Conservation (phyloP, 1,140 invertebrate species). For the Drosophila ironensis region DNA sequence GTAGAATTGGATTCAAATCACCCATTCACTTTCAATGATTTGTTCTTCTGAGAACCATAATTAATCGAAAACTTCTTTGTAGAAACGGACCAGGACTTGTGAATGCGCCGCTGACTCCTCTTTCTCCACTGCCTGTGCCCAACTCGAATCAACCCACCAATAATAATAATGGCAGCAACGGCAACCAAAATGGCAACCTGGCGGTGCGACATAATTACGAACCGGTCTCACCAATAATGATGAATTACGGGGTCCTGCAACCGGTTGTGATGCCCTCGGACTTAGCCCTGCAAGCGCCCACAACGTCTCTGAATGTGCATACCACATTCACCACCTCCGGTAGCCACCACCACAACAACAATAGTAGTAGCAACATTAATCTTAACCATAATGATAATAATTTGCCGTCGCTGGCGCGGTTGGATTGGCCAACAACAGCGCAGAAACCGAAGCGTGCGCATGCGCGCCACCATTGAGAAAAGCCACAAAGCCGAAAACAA, state of each 20-base stretch:
- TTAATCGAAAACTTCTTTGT: conserved; percentile 30
- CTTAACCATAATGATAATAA: conserved; percentile 17
- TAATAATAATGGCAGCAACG: background rate
- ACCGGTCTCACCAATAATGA: conserved; percentile 46
- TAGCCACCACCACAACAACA: background rate
- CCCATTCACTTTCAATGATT: background rate
- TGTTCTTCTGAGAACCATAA: background rate
- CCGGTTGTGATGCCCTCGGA: conserved; percentile 55
- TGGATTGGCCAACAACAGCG: conserved; percentile 44
- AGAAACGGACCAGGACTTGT: conserved; percentile 45
- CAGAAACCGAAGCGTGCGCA: conserved; percentile 45
- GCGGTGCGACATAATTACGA: conserved; percentile 46
- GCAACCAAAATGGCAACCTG: conserved; percentile 15
- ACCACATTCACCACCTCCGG: conserved; percentile 13
- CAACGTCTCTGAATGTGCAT: conserved; percentile 26
- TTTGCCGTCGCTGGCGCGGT: conserved; percentile 33
- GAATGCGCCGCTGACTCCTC: conserved; percentile 34
- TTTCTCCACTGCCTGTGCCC: conserved; percentile 33
- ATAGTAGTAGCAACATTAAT: conserved; percentile 28
- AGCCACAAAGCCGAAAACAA: background rate
- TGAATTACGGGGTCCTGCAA: conserved; percentile 58
- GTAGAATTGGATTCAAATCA: conserved; percentile 6
- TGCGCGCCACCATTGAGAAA: conserved; percentile 32
- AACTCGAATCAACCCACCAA: conserved; percentile 54
- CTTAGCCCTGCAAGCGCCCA: conserved; percentile 53